These are phyloP conservation scores for Allolobophora icterica DNA, from an alignment of 2,888 invertebrate species.

Conservation along the genomic window DNA sequence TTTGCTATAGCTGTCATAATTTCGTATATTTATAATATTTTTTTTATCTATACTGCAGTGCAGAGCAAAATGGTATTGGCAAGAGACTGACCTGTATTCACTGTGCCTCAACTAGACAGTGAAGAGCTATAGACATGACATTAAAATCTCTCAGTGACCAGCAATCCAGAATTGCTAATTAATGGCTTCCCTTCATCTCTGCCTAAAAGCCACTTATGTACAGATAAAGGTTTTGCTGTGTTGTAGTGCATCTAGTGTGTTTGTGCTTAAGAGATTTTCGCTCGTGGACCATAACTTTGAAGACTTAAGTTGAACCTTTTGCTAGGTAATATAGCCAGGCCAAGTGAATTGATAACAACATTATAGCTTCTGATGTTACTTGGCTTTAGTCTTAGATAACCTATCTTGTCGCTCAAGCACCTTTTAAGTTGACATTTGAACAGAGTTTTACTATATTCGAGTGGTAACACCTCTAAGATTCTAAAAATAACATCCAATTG, in stretches of 20 bases:
- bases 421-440: background rate
- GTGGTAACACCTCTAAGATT: background rate
- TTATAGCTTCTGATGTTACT: background rate
- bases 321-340: background rate
- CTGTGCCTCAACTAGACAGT: background rate
- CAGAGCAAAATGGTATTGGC: background rate
- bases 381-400: background rate
- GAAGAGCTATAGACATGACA: background rate
- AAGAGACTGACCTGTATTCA: background rate
- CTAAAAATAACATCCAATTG: background rate
- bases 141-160: background rate
- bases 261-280: background rate
- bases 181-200: background rate
- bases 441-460: background rate
- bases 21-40: background rate
- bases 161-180: too few relatives aligned
- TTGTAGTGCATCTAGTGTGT: background rate
- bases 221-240: background rate
- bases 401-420: background rate
- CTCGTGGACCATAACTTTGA: background rate
- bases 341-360: background rate
- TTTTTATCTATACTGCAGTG: background rate
- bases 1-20: background rate
- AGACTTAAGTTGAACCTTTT: background rate
- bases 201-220: background rate